Percentiles rank a stretch among this genome's conserved stretches.
These are phyloP conservation scores for Caloenas nicobarica DNA, from an alignment of 2,113 vertebrate species.

Conservation along the genomic window DNA sequence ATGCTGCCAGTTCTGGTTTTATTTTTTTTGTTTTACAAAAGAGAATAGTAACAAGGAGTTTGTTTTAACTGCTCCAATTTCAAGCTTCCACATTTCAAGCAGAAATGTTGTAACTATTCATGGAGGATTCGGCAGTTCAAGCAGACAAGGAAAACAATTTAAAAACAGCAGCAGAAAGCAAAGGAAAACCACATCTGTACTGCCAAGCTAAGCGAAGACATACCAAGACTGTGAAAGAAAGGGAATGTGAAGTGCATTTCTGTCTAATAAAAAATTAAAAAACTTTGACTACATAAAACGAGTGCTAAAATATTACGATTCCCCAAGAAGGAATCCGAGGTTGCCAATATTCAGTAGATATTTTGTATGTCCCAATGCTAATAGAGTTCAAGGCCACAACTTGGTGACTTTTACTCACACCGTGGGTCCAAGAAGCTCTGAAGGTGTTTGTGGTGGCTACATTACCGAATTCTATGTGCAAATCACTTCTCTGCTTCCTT, in stretches of 20 bases:
- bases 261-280: slow-evolving; percentile 11
- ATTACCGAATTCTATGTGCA: background rate
- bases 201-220: background rate
- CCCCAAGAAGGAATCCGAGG: background rate
- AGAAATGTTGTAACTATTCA: background rate
- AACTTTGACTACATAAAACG: background rate
- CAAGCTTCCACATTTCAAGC: background rate
- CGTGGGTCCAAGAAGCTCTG: background rate
- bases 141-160: slow-evolving; percentile 3
- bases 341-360: background rate
- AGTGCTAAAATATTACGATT: background rate
- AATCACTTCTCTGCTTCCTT: background rate
- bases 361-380: background rate
- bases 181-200: background rate
- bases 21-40: background rate
- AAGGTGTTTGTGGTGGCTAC: background rate
- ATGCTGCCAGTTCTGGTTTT: background rate
- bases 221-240: background rate
- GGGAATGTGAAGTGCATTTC: background rate
- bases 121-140: background rate
- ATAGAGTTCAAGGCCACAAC: background rate
- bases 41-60: background rate
- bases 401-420: background rate
- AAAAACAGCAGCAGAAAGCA: slow-evolving; percentile 27
- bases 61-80: slow-evolving; percentile 10